phyloP scores from a whole-genome alignment of 2,113 vertebrate genomes.

The Circaetus cinerascens region DNA sequence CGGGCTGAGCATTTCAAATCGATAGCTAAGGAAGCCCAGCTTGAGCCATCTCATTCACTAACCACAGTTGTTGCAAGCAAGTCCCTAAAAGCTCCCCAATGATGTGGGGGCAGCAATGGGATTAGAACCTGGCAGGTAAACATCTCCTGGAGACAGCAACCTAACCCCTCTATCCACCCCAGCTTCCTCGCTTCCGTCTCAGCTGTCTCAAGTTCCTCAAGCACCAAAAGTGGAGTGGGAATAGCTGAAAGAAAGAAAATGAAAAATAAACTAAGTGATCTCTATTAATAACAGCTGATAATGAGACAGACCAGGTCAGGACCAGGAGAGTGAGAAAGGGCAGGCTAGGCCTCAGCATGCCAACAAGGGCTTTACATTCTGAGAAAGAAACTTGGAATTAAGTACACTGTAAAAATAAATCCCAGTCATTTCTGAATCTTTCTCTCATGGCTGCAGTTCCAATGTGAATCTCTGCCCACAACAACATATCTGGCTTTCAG shows the following conservation, averaged over 20 bases:
- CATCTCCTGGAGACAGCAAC: neutral
- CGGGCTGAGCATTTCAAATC: neutral
- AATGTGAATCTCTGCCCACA: neutral
- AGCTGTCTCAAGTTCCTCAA: neutral
- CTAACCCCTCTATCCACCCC: neutral
- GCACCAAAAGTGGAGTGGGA: neutral
- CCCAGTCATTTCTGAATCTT: neutral
- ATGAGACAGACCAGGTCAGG: neutral
- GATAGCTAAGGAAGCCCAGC: neutral
- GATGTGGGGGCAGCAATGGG: neutral
- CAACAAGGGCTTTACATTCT: neutral
- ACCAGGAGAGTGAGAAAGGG: neutral
- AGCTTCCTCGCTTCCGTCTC: neutral
- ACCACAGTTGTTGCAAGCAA: neutral
- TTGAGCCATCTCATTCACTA: neutral
- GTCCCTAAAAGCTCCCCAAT: neutral
- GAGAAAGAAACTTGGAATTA: slow-evolving; percentile 16
- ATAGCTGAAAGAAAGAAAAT: neutral
- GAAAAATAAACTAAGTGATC: neutral
- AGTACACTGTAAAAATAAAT: slow-evolving; percentile 38
- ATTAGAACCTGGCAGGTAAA: neutral
- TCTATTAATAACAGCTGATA: neutral
- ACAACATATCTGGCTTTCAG: neutral
- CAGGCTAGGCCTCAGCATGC: neutral
- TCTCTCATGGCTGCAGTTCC: neutral